These are phyloP conservation scores for Drosophila rellima DNA, from an alignment of 2,888 invertebrate species.

Conservation along the genomic window DNA sequence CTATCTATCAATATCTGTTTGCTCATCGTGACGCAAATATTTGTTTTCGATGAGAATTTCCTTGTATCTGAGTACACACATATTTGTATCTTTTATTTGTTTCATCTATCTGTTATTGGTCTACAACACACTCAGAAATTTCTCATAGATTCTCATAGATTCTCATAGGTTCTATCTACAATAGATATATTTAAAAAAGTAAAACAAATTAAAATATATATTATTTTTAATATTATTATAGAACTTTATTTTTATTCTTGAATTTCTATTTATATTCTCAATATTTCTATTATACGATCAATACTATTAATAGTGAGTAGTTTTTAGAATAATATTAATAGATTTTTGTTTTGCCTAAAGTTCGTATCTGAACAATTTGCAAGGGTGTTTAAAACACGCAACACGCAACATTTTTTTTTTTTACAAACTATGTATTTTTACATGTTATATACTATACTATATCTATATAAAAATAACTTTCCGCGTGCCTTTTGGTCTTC, in stretches of 20 bases:
- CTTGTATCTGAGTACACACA: neutral
- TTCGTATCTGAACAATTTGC: neutral
- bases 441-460: neutral
- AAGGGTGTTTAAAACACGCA: neutral
- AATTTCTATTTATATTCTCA: too few relatives aligned
- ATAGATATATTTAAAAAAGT: too few relatives aligned
- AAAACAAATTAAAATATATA: too few relatives aligned
- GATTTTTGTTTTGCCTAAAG: neutral
- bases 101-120: neutral
- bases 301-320: too few relatives aligned
- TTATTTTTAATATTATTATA: too few relatives aligned
- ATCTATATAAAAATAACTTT: constrained; percentile 3
- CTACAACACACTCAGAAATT: neutral
- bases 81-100: neutral
- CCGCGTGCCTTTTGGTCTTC: constrained; percentile 1
- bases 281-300: too few relatives aligned
- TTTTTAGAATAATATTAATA: too few relatives aligned
- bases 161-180: too few relatives aligned
- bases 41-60: neutral
- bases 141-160: too few relatives aligned
- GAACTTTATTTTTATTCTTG: too few relatives aligned
- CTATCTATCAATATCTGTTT: neutral
- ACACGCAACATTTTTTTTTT: neutral
- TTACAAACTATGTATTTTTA: neutral
- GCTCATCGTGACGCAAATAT: neutral